phyloP scores from a whole-genome alignment of 2,113 vertebrate genomes.

The Tetrao urogallus region DNA sequence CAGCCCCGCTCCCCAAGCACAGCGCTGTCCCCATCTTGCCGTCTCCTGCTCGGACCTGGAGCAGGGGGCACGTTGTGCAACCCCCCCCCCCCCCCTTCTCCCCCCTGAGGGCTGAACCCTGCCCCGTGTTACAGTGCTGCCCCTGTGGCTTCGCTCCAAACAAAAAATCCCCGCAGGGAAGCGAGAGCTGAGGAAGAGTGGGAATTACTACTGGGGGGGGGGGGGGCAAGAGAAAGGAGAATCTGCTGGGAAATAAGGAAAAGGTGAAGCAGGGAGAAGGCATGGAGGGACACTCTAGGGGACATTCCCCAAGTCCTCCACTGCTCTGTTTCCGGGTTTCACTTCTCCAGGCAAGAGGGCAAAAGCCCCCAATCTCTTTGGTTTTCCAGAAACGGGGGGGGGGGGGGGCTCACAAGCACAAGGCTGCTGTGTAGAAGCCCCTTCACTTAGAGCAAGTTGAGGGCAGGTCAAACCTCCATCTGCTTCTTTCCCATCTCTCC shows the following conservation, averaged over 20 bases:
- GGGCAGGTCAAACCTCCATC: neutral
- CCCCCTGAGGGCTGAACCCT: neutral
- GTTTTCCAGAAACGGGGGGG: neutral
- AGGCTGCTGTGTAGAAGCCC: neutral
- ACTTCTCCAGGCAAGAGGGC: neutral
- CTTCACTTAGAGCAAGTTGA: neutral
- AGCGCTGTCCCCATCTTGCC: neutral
- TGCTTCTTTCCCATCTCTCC: neutral
- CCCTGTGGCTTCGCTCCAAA: too few species aligned
- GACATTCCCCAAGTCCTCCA: too few species aligned
- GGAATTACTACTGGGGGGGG: too few species aligned
- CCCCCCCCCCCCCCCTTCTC: neutral
- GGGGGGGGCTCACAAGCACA: accelerated
- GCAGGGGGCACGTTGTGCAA: neutral
- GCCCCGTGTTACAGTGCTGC: neutral
- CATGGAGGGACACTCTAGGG: neutral
- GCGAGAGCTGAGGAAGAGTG: neutral
- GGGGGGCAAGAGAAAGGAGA: neutral
- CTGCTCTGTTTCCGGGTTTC: neutral
- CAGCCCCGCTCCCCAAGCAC: accelerated
- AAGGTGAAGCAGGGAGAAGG: neutral
- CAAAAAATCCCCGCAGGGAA: neutral
- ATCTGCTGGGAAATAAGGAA: neutral
- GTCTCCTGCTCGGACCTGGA: neutral
- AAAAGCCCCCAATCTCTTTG: neutral